phyloP scores from a whole-genome alignment of 2,888 invertebrate species.

The Tupiocoris notatus region DNA sequence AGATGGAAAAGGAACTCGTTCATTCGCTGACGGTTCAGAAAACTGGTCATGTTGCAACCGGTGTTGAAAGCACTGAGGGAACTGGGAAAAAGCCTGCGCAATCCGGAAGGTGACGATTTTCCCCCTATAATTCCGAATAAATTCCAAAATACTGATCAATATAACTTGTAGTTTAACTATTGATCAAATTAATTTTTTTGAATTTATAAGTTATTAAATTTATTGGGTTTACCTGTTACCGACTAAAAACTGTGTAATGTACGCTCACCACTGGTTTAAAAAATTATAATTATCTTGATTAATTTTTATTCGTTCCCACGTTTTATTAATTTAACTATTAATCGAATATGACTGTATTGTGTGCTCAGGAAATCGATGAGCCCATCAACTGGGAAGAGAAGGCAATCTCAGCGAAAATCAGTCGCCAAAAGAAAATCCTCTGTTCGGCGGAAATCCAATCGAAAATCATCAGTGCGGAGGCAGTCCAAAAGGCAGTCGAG shows the following conservation, averaged over 20 bases:
- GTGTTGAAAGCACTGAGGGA: too few species aligned
- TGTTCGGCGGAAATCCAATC: not conserved
- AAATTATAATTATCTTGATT: too few species aligned
- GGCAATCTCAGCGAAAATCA: not conserved
- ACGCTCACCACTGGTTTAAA: too few species aligned
- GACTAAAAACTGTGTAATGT: too few species aligned
- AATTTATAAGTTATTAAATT: not conserved
- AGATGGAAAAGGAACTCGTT: slow-evolving; percentile 1
- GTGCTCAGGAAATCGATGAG: not conserved
- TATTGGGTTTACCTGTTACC: not conserved
- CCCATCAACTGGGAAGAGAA: not conserved
- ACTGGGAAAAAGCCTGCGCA: slow-evolving; percentile 6
- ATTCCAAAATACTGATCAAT: too few species aligned
- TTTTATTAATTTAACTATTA: too few species aligned
- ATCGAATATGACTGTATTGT: too few species aligned
- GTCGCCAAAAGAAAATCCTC: slow-evolving; percentile 10
- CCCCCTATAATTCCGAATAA: too few species aligned
- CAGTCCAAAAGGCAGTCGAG: not conserved
- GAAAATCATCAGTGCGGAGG: not conserved
- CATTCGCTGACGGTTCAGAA: not conserved
- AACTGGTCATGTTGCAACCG: not conserved
- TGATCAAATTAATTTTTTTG: too few species aligned
- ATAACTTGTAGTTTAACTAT: too few species aligned
- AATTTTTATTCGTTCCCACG: too few species aligned
- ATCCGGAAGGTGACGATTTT: not conserved